Base-by-base conservation (phyloP, 2,113 vertebrate species). In the Gorilla gorilla region DNA sequence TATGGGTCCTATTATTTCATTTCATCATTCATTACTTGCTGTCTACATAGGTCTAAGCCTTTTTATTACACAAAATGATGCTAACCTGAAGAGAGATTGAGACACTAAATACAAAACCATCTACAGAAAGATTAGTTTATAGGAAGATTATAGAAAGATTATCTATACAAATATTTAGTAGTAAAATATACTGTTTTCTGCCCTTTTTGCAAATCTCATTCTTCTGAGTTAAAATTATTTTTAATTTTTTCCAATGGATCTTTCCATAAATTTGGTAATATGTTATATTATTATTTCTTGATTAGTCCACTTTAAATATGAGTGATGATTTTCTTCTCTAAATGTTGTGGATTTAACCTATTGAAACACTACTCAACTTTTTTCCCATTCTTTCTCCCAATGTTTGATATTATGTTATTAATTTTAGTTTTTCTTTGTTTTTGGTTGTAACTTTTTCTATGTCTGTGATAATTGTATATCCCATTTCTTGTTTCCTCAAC, bases 391-490 rank as follows among this genome's bases (percentile, higher is more conserved):
- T 79, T 91, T 96, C 66, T 86, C 20, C 25, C 20, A 43, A 1
- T 59, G 12, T 78, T 87, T 94, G 32, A 20, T 89, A 30, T 61
- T 78, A 43, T 79, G 35, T 25, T 83, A 55, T 79, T 83, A 88
- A 82, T 76, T 92, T 93, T 52, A 84, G 27, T 45, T 93, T 94
- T 92, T 78, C 61, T 75, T 64, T 88, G 35, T 92, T 91, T 97
- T 85, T 27, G 76, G 1, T 87, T 94, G 13, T 80, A 61, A 76
- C 16, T 75, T 86, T 89, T 76, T 52, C n/a, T 35, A 30, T 73
- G 23, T 78, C 38, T 93, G 27, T 0, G 88, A 23, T 81, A 78
- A 52, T 35, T 90, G 6, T 45, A 35, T 90, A 40, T 87, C 89
- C 92, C 90, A 43, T 40, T 94, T 93, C 43, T 89, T 85, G 1